phyloP scores from a whole-genome alignment of 2,888 invertebrate species.

The Limnephilus lunatus region DNA sequence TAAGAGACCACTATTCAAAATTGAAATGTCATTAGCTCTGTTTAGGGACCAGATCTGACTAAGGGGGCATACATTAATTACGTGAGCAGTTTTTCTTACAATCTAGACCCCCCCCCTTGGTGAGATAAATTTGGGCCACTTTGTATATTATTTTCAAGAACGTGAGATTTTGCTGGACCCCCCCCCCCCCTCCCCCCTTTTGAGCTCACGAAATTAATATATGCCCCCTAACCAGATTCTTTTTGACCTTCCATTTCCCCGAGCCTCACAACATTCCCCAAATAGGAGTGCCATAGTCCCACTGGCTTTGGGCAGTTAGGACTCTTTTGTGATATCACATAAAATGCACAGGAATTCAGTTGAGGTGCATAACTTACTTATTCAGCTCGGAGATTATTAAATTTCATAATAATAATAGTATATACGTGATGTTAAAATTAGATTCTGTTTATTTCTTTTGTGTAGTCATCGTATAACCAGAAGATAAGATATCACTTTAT shows the following conservation, averaged over 20 bases:
- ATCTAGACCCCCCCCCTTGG: too few species aligned
- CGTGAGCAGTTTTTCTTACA: too few species aligned
- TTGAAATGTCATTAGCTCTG: too few species aligned
- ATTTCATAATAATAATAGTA: background rate
- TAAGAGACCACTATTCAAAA: background rate
- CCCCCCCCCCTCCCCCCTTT: too few species aligned
- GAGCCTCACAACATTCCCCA: background rate
- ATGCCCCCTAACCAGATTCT: background rate
- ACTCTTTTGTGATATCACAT: background rate
- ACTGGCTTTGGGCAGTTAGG: background rate
- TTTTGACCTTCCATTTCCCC: background rate
- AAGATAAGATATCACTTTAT: background rate
- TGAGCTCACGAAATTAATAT: too few species aligned
- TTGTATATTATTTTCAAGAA: too few species aligned
- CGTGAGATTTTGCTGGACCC: too few species aligned
- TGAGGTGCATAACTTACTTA: too few species aligned
- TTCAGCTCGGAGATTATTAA: background rate
- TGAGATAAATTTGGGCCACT: too few species aligned
- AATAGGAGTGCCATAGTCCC: background rate
- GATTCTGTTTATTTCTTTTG: background rate
- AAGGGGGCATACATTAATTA: too few species aligned
- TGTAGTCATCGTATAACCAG: background rate
- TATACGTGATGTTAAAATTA: background rate
- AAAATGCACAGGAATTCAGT: too few species aligned
- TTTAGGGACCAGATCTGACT: background rate